phyloP scores from a whole-genome alignment of 2,797 vertebrate genomes.

The Anisognathus igniventris region DNA sequence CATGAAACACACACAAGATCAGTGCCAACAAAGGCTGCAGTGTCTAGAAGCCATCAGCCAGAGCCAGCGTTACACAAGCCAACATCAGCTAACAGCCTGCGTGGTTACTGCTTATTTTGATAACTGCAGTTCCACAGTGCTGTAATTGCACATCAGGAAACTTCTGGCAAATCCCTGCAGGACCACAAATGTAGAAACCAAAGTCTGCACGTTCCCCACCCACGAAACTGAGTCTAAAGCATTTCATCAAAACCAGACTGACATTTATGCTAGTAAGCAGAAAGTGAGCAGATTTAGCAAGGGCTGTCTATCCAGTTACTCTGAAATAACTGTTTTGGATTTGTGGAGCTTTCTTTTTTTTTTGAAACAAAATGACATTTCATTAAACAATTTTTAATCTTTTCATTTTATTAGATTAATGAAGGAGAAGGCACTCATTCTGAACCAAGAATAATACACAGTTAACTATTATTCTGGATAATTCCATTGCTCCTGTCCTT shows the following conservation, averaged over 20 bases:
- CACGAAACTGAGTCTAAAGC: background rate
- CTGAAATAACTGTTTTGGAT: background rate
- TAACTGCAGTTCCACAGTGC: background rate
- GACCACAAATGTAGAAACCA: background rate
- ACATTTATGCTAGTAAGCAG: background rate
- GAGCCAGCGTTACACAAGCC: background rate
- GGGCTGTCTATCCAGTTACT: background rate
- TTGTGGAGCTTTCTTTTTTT: background rate
- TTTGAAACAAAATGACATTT: background rate
- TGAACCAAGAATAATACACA: background rate
- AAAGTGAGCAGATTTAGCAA: background rate
- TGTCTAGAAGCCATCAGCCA: background rate
- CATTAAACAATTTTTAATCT: background rate
- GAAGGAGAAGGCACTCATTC: background rate
- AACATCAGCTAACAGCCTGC: background rate
- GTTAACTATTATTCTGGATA: background rate
- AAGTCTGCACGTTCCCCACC: background rate
- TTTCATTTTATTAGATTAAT: background rate
- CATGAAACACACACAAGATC: background rate
- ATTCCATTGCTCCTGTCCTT: background rate
- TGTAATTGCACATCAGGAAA: background rate
- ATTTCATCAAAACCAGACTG: background rate
- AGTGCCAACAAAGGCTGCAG: background rate
- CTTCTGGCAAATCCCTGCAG: background rate
- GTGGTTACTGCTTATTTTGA: accelerated